Conservation (phyloP, 2,888 invertebrate species). For the Phyto melanocephala region DNA sequence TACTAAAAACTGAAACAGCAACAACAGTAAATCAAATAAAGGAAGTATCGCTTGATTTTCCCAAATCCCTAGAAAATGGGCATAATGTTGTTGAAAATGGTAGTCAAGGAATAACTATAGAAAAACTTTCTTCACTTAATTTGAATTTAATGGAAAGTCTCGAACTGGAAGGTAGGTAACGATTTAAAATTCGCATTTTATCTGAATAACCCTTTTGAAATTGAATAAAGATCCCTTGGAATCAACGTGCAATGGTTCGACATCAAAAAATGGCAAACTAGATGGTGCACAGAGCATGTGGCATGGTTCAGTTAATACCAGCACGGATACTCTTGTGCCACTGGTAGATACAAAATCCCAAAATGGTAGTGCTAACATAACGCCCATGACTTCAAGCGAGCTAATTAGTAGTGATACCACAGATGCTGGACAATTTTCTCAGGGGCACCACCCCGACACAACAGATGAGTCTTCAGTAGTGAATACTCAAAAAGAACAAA, state of each 20-base stretch:
- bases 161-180: constrained; percentile 70
- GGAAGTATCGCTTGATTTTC: background rate
- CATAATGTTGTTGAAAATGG: constrained; percentile 25
- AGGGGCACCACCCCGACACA: constrained; percentile 7
- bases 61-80: constrained; percentile 39
- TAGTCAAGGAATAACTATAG: constrained; percentile 59
- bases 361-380: constrained; percentile 44
- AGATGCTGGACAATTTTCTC: constrained; percentile 33
- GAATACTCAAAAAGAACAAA: constrained; percentile 70
- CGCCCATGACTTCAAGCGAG: background rate
- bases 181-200: background rate
- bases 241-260: constrained; percentile 38
- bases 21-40: background rate
- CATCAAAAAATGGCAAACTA: background rate
- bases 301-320: constrained; percentile 79
- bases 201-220: background rate
- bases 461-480: constrained; percentile 60
- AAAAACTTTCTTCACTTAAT: constrained; percentile 61
- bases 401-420: constrained; percentile 30
- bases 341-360: constrained; percentile 59
- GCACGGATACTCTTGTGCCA: constrained; percentile 80
- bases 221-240: constrained; percentile 30
- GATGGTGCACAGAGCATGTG: constrained; percentile 68
- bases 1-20: background rate
- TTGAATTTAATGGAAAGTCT: constrained; percentile 72